phyloP scores from a whole-genome alignment of 2,888 invertebrate genomes.

The Phlogophora meticulosa region DNA sequence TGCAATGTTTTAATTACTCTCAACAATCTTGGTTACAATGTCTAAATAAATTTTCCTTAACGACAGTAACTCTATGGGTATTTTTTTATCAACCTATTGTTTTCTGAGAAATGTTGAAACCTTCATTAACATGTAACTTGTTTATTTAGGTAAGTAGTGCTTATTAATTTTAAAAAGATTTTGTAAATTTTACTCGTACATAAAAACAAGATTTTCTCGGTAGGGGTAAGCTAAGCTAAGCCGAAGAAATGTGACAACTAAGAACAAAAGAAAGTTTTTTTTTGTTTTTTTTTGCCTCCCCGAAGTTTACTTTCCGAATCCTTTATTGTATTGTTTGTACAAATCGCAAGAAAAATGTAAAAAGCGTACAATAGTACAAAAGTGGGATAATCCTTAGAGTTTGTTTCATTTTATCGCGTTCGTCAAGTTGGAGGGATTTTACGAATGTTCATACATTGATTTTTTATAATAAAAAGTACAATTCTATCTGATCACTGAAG shows the following conservation, averaged over 20 bases:
- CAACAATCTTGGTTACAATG: conserved; percentile 21
- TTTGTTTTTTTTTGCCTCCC: neutral
- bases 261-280: conserved; percentile 3
- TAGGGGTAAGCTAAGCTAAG: neutral
- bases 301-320: conserved; percentile 20
- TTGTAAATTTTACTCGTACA: neutral
- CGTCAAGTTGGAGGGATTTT: neutral
- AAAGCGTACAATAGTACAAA: conserved; percentile 15
- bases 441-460: neutral
- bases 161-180: neutral
- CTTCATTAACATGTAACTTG: conserved; percentile 5
- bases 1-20: conserved; percentile 40
- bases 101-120: neutral
- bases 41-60: conserved; percentile 27
- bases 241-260: conserved; percentile 15
- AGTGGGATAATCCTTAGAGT: conserved; percentile 28
- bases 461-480: neutral
- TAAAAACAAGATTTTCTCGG: neutral
- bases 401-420: conserved; percentile 20
- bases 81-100: conserved; percentile 30
- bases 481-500: neutral
- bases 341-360: neutral
- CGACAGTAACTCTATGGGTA: conserved; percentile 7
- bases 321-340: conserved; percentile 15
- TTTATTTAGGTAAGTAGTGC: neutral